These are phyloP conservation scores for Leptinotarsa undecemlineata DNA, from an alignment of 1,140 invertebrate genomes.

Conservation along the genomic window DNA sequence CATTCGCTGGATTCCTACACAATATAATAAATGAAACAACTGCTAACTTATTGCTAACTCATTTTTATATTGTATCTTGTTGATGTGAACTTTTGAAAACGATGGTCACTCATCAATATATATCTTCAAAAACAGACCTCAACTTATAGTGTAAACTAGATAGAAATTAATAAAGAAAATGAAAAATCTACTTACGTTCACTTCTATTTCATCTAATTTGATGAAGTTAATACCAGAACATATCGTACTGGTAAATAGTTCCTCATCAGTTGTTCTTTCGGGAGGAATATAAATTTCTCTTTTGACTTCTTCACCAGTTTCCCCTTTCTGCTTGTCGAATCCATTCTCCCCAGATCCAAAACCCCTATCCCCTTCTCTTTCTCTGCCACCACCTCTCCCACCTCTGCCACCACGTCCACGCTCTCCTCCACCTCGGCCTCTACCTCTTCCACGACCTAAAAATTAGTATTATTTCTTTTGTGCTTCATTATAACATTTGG, in stretches of 20 bases:
- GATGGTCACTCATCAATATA: too few relatives aligned
- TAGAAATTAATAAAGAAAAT: not conserved
- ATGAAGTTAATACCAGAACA: conserved; percentile 86
- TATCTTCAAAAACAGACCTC: too few relatives aligned
- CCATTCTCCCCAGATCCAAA: conserved; percentile 29
- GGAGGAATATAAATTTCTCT: conserved; percentile 81
- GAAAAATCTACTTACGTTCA: conserved; percentile 63
- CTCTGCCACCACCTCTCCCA: conserved; percentile 24
- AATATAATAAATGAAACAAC: too few relatives aligned
- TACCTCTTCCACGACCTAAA: conserved; percentile 18
- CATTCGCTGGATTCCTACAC: too few relatives aligned
- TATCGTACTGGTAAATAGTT: conserved; percentile 73
- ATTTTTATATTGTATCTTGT: too few relatives aligned
- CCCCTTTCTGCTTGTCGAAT: conserved; percentile 7
- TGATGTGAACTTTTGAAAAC: too few relatives aligned
- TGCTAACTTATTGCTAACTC: too few relatives aligned
- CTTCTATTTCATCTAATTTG: conserved; percentile 81
- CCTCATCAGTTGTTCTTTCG: conserved; percentile 71
- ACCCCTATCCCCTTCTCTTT: conserved; percentile 19
- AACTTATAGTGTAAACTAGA: too few relatives aligned
- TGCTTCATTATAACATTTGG: too few relatives aligned
- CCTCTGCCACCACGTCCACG: conserved; percentile 36
- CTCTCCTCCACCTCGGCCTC: conserved; percentile 28
- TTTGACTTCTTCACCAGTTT: conserved; percentile 49
- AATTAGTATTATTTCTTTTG: not conserved